These are phyloP conservation scores for Myathropa florea DNA, from an alignment of 2,888 invertebrate genomes.

Conservation along the genomic window DNA sequence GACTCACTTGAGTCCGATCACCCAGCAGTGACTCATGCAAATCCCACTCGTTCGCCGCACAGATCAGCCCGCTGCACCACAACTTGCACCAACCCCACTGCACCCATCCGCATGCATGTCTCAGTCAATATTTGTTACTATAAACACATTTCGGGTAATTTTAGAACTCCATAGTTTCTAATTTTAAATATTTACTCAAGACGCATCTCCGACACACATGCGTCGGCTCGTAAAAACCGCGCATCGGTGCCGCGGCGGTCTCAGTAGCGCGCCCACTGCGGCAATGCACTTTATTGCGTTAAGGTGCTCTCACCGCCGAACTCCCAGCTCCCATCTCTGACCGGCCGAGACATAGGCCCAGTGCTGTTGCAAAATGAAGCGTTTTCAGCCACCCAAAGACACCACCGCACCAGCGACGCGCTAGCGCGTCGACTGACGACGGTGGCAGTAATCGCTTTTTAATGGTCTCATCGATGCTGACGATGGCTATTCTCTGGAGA, in stretches of 20 bases:
- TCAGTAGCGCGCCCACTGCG: neutral
- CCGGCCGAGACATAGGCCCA: neutral
- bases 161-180: conserved; percentile 42
- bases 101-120: neutral
- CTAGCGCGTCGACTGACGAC: too few species aligned
- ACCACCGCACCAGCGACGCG: neutral
- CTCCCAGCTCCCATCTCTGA: neutral
- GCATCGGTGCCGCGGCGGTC: neutral
- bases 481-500: neutral
- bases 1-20: neutral
- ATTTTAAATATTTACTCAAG: conserved; percentile 54
- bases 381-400: neutral
- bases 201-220: conserved; percentile 44
- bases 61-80: neutral
- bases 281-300: conserved; percentile 1
- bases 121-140: conserved; percentile 41
- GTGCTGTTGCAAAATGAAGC: conserved; percentile 21
- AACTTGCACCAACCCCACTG: neutral
- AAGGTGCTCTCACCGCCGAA: conserved; percentile 4
- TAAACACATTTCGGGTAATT: conserved; percentile 56
- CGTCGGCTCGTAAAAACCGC: conserved; percentile 19
- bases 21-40: neutral
- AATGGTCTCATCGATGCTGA: conserved; percentile 13
- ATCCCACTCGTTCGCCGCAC: neutral
- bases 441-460: conserved; percentile 3